phyloP scores from a whole-genome alignment of 2,113 vertebrate species.

The Oceanodroma tethys region DNA sequence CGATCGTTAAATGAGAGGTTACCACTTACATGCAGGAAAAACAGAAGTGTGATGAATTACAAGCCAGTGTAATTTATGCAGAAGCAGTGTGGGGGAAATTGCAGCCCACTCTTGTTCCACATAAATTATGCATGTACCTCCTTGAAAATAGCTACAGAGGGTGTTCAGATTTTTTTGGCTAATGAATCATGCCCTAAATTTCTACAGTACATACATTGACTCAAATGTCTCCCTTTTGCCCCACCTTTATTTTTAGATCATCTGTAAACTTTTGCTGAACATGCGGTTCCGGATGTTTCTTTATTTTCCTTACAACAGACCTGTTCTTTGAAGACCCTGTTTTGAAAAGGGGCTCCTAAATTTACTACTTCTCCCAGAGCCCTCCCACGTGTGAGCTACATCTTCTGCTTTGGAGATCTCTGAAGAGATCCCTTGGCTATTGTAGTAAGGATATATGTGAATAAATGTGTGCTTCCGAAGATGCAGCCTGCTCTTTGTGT shows the following conservation, averaged over 20 bases:
- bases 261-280: slow-evolving; percentile 19
- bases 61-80: slow-evolving; percentile 47
- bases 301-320: background rate
- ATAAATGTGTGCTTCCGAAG: background rate
- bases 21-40: background rate
- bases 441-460: background rate
- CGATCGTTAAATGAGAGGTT: slow-evolving; percentile 21
- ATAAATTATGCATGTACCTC: slow-evolving; percentile 52
- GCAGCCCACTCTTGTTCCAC: slow-evolving; percentile 58
- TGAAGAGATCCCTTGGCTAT: background rate
- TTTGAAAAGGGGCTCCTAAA: background rate
- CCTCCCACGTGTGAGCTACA: background rate
- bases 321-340: background rate
- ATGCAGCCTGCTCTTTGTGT: background rate
- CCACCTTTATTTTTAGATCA: slow-evolving; percentile 54
- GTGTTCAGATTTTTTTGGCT: slow-evolving; percentile 32
- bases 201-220: slow-evolving; percentile 20
- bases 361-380: background rate
- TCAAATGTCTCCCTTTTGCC: slow-evolving; percentile 43
- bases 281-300: background rate
- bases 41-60: slow-evolving; percentile 28
- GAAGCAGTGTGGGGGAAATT: slow-evolving; percentile 52
- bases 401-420: background rate
- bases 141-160: slow-evolving; percentile 38
- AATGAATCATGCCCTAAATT: slow-evolving; percentile 53